Base-by-base conservation (phyloP, 1,140 invertebrate species). In the Campoletis sonorensis region DNA sequence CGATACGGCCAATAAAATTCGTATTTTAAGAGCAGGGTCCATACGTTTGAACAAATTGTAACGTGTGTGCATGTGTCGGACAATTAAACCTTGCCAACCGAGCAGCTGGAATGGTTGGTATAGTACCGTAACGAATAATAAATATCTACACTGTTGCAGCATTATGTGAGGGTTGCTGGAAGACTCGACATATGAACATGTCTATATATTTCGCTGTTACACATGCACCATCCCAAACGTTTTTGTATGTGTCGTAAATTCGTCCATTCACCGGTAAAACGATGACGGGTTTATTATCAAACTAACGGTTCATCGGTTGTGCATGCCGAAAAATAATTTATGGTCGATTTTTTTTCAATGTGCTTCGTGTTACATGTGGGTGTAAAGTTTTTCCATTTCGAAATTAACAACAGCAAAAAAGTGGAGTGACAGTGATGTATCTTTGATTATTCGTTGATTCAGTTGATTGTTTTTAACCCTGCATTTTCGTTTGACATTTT, bases 11-110 rank as follows among this genome's bases (percentile, higher is more conserved):
- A 23, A 64, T 64, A 64, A 26, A 64, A 64, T 64, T 64, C 61
- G 13, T 23, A 23, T 64, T 64, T 64, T 15, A n/a, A 27, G 23
- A 54, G 11, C 11, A 58, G 1, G 23, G 5, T 16, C 61, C 61
- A 64, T 26, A 64, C 61, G 61, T 26, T 64, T 64, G 4, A 64
- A 64, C 61, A 64, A 64, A 64, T 27, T 27, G 21, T 64, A 64
- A 64, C 61, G 26, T 64, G 61, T 64, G 61, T 64, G n/a, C 61
- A 64, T 64, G 23, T 27, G 61, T 21, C 61, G 23, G 61, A 64
- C 61, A 64, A 64, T 64, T 64, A 64, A 64, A 23, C 61, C 23
- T 64, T 16, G 61, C 61, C 8, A 64, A 64, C 61, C 23, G 61
- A 64, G 61, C 61, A 64, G 15, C 61, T 64, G 3, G 23, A 64